These are phyloP conservation scores for Perdita meconis DNA, from an alignment of 2,888 invertebrate species.

Conservation along the genomic window DNA sequence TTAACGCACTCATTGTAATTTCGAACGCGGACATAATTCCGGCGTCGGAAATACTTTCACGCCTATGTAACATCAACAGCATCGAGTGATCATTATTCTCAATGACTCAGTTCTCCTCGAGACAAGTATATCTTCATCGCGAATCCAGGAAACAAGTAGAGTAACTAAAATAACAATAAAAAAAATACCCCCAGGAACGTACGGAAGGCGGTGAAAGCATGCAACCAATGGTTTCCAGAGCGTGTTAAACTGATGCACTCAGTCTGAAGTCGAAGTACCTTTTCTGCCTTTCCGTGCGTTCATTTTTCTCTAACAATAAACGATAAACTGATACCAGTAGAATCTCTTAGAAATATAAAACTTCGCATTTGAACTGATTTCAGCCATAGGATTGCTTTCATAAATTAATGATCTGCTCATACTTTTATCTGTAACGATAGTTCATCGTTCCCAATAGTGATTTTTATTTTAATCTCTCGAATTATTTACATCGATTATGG, in stretches of 20 bases:
- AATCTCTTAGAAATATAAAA: constrained; percentile 1
- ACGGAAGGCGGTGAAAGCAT: constrained; percentile 13
- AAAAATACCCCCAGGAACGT: neutral
- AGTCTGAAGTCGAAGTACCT: constrained; percentile 33
- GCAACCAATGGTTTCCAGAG: constrained; percentile 54
- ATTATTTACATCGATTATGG: too few species aligned
- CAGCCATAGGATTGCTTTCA: too few species aligned
- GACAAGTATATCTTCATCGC: neutral
- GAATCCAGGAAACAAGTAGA: neutral
- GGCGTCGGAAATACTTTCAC: neutral
- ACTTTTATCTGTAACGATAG: too few species aligned
- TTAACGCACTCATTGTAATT: neutral
- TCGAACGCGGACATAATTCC: neutral
- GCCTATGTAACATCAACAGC: constrained; percentile 4
- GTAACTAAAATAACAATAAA: constrained; percentile 15
- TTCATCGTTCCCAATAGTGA: too few species aligned
- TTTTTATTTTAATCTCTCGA: too few species aligned
- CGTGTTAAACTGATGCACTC: constrained; percentile 55
- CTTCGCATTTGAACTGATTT: too few species aligned
- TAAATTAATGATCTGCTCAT: too few species aligned
- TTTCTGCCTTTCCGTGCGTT: constrained; percentile 26
- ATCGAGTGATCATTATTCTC: constrained; percentile 23
- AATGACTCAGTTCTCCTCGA: constrained; percentile 11
- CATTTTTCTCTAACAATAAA: constrained; percentile 12
- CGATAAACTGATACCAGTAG: constrained; percentile 11